Percentiles rank a stretch among this genome's conserved stretches.
Evolutionary conservation across 2,797 vertebrate species (phyloP).

Genomic region (Pseudochaenichthys georgianus): DNA sequence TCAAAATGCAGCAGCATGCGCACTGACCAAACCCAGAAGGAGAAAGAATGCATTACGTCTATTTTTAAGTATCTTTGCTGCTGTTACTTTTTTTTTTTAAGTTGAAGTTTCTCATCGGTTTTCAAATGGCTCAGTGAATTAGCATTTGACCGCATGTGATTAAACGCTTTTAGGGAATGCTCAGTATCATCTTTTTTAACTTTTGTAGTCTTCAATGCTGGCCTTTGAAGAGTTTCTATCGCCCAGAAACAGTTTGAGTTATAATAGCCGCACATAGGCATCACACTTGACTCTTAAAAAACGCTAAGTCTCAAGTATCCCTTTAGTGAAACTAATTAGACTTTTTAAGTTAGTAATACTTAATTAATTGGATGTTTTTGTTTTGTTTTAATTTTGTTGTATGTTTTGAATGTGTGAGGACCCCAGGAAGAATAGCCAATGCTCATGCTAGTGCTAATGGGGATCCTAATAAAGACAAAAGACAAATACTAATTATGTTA

Average conservation of each 20-base stretch:
- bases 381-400: too few relatives aligned
- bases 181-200: neutral
- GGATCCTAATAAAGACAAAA: too few relatives aligned
- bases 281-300: conserved; percentile 9
- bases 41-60: conserved; percentile 16
- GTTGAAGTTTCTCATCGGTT: conserved; percentile 9
- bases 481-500: neutral
- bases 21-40: conserved; percentile 3
- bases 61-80: conserved; percentile 41
- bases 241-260: neutral
- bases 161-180: conserved; percentile 1
- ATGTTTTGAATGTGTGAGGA: too few relatives aligned
- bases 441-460: too few relatives aligned
- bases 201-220: neutral
- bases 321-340: conserved; percentile 1
- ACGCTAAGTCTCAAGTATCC: neutral
- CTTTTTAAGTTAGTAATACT: neutral
- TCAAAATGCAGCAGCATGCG: conserved; percentile 12
- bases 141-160: conserved; percentile 23
- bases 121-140: conserved; percentile 11
- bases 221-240: conserved; percentile 10
- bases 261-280: conserved; percentile 21
- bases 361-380: too few relatives aligned
- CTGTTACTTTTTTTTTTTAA: conserved; percentile 16
- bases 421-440: too few relatives aligned